Conservation (phyloP, 2,888 invertebrate species). For the Scaptomyza flava region DNA sequence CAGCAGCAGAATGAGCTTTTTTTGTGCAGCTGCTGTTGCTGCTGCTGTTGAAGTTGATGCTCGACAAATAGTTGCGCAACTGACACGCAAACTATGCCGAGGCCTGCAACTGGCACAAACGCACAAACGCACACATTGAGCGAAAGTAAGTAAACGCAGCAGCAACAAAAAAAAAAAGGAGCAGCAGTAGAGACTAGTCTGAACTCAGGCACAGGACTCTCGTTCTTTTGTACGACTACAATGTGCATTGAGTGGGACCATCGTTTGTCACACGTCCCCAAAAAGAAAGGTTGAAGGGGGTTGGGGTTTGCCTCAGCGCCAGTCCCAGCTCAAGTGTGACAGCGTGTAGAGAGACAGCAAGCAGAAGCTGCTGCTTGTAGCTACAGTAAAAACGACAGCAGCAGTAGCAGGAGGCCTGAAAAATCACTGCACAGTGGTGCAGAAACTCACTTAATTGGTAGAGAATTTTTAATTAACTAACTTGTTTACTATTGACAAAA, state of each 20-base stretch:
- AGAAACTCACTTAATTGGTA: constrained; percentile 9
- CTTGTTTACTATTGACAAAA: background rate
- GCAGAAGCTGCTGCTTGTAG: background rate
- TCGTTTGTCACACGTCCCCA: constrained; percentile 72
- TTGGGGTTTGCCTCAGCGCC: constrained; percentile 1
- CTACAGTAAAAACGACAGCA: background rate
- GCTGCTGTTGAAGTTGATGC: constrained; percentile 28
- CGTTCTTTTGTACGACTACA: constrained; percentile 43
- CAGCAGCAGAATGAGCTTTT: constrained; percentile 7
- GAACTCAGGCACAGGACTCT: constrained; percentile 38
- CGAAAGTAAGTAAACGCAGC: constrained; percentile 2
- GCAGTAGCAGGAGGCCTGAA: constrained; percentile 1
- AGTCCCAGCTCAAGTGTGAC: constrained; percentile 14
- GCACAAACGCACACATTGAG: constrained; percentile 18
- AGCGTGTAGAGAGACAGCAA: constrained; percentile 3
- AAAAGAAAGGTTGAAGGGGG: constrained; percentile 10
- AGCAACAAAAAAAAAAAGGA: constrained; percentile 7
- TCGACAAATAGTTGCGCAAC: constrained; percentile 75
- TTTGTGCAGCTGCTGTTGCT: background rate
- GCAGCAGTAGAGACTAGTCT: background rate
- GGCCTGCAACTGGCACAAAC: constrained; percentile 58
- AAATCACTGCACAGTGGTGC: constrained; percentile 34
- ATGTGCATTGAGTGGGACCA: constrained; percentile 66
- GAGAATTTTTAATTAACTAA: constrained; percentile 3
- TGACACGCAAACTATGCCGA: constrained; percentile 65